Evolutionary conservation across 2,888 invertebrate genomes (phyloP).

Genomic region (Trichogramma evanescens): DNA sequence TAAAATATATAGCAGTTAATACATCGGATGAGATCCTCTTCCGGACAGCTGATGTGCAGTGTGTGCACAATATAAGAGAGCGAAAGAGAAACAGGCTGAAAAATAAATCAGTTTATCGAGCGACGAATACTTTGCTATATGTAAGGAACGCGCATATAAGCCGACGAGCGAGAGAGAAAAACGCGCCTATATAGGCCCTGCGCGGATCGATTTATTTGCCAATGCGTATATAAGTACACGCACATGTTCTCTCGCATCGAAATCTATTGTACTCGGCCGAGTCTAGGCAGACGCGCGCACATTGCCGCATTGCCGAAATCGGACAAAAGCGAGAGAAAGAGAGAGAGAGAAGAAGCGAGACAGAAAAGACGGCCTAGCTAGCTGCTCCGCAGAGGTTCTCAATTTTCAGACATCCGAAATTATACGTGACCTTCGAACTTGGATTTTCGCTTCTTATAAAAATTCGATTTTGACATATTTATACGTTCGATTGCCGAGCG

Average conservation of each 20-base stretch:
- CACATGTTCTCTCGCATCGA: not conserved
- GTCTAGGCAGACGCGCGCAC: slow-evolving; percentile 31
- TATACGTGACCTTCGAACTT: too few relatives aligned
- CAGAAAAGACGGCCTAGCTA: not conserved
- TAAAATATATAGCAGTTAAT: too few relatives aligned
- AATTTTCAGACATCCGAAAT: slow-evolving; percentile 13
- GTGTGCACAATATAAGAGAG: too few relatives aligned
- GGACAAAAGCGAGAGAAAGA: too few relatives aligned
- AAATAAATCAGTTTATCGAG: slow-evolving; percentile 47
- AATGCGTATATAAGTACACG: not conserved
- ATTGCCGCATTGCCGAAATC: slow-evolving; percentile 31
- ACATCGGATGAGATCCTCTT: too few relatives aligned
- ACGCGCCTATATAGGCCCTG: slow-evolving; percentile 13
- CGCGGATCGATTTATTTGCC: not conserved
- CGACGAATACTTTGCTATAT: not conserved
- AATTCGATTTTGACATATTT: too few relatives aligned
- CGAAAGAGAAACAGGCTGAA: slow-evolving; percentile 6
- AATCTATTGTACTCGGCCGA: slow-evolving; percentile 35
- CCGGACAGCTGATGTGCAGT: too few relatives aligned
- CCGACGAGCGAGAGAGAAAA: slow-evolving; percentile 14
- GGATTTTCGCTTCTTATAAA: too few relatives aligned
- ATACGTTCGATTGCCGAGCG: too few relatives aligned
- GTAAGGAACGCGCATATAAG: too few relatives aligned
- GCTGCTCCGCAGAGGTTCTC: slow-evolving; percentile 38
- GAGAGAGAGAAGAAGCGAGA: too few relatives aligned